Base-by-base conservation (phyloP, 2,888 invertebrate genomes). In the Polia nebulosa region DNA sequence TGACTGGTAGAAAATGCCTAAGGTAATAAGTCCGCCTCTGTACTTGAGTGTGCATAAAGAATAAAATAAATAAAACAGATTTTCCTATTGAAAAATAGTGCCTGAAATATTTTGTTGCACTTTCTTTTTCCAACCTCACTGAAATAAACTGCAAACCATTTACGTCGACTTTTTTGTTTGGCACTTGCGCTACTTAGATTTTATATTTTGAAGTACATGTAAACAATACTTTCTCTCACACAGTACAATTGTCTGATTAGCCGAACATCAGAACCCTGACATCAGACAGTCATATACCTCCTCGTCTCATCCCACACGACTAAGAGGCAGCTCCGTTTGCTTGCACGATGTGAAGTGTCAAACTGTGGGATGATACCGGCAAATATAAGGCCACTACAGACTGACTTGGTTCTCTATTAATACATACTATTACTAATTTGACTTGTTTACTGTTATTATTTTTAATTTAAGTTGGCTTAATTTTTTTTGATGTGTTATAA, bases 281-380 rank as follows among this genome's bases (percentile, higher is more conserved):
- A 64, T 27, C 47, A 49, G 49, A 47, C 47, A 47, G 8, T 47
- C n/a, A 44, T 64, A 44, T 49, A 63, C 55, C 68, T 75, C 51
- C 65, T 49, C 22, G 49, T 32, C 7, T 47, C 60, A 45, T 62
- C 83, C 80, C 74, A 81, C 84, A 69, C 76, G 68, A 62, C 44
- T 51, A 34, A 85, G 66, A 78, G 62, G 57, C 41, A 71, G 52
- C 73, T 74, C 67, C 75, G 66, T 76, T 70, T 74, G 63, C 69
- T 67, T 60, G 72, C 73, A 73, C 53, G 71, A 47, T 65, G 41
- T 58, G 59, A 64, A 74, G 72, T 78, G 78, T 83, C 76, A 85
- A 74, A 71, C 65, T 68, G 74, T 83, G 76, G 76, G 79, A 70
- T 62, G 80, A 76, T 57, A 39, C 13, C 22, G 55, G 51, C 51